phyloP scores from a whole-genome alignment of 2,113 vertebrate species.

The Pterocles gutturalis region DNA sequence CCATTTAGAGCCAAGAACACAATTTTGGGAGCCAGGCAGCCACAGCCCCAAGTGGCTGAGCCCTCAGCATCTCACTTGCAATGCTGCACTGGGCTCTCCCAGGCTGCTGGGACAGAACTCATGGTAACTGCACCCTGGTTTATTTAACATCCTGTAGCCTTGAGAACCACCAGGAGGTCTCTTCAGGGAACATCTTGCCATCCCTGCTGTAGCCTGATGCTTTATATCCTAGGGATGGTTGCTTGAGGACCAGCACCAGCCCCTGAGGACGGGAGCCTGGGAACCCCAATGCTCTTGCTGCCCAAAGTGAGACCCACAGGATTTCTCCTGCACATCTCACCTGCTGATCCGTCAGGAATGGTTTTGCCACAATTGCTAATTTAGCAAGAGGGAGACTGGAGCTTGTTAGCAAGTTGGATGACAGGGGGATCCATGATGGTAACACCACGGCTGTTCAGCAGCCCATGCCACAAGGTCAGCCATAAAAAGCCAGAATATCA shows the following conservation, averaged over 20 bases:
- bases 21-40: not conserved
- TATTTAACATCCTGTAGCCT: not conserved
- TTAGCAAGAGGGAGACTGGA: not conserved
- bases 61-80: not conserved
- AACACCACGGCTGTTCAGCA: rapidly evolving
- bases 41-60: not conserved
- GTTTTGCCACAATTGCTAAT: not conserved
- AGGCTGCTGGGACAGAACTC: not conserved
- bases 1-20: not conserved
- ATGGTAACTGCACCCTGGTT: not conserved
- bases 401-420: not conserved
- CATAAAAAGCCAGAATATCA: not conserved
- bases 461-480: not conserved
- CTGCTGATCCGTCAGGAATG: not conserved
- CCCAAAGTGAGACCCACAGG: rapidly evolving
- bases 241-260: rapidly evolving
- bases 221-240: not conserved
- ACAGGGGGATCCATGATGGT: not conserved
- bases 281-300: rapidly evolving
- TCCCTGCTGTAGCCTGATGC: rapidly evolving
- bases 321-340: not conserved
- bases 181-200: not conserved
- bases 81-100: not conserved
- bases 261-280: rapidly evolving
- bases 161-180: not conserved